Percentiles rank a stretch among this genome's conserved stretches.
Evolutionary conservation across 2,113 vertebrate genomes (phyloP).

Genomic region (Danionella cerebrum): DNA sequence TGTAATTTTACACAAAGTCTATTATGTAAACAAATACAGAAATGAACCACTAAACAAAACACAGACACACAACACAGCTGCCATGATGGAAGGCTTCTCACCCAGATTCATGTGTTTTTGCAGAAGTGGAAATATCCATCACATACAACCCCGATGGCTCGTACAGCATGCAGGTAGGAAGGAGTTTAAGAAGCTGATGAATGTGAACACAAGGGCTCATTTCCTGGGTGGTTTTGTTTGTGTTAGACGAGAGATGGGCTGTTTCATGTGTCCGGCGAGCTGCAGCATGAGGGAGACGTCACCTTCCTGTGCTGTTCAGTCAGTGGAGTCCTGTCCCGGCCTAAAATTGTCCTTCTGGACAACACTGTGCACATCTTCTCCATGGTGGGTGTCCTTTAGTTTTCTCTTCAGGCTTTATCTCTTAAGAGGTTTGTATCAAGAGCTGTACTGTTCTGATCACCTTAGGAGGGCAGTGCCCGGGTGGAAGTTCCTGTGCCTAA

Average conservation of each 20-base stretch:
- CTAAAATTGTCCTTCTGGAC: conserved; percentile 80
- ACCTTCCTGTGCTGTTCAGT: conserved; percentile 77
- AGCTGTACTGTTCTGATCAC: background rate
- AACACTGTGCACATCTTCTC: conserved; percentile 83
- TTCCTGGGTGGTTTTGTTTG: no score
- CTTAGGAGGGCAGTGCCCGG: conserved; percentile 74
- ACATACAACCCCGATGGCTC: conserved; percentile 78
- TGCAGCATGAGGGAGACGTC: conserved; percentile 61
- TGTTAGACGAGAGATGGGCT: conserved; percentile 71
- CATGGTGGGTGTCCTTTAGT: conserved; percentile 61
- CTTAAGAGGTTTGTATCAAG: no score
- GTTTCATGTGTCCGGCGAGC: conserved; percentile 72
- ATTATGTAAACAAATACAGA: no score
- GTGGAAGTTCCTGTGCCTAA: conserved; percentile 78
- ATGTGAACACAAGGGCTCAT: background rate
- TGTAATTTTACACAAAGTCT: no score
- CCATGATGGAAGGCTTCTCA: no score
- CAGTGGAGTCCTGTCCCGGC: conserved; percentile 70
- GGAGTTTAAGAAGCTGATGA: background rate
- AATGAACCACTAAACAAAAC: no score
- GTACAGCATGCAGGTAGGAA: conserved; percentile 84
- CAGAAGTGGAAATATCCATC: conserved; percentile 75
- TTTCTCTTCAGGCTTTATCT: no score
- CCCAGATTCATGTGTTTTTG: no score
- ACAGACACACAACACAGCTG: no score